Percentiles rank a stretch among this genome's conserved stretches.
Conservation (phyloP, 2,888 invertebrate genomes). For the Agrochola macilenta region DNA sequence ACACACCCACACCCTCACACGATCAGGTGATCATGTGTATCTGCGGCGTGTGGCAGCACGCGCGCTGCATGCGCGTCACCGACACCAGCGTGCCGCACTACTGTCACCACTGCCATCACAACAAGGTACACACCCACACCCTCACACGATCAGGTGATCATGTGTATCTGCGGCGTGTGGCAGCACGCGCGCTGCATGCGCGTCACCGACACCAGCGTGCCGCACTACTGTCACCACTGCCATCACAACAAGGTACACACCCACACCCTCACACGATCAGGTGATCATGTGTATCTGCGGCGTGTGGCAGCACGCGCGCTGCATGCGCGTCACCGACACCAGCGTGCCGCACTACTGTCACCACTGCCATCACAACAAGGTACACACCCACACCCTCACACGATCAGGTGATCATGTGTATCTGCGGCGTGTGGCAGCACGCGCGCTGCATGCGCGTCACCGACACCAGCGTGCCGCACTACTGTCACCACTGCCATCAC, state of each 20-base stretch:
- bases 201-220: slow-evolving; percentile 86
- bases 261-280: no score
- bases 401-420: background rate
- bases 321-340: slow-evolving; percentile 87
- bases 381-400: slow-evolving; percentile 69
- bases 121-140: slow-evolving; percentile 70
- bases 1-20: background rate
- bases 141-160: no score
- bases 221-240: slow-evolving; percentile 65
- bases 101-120: slow-evolving; percentile 90
- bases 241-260: no score
- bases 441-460: slow-evolving; percentile 93
- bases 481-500: no score
- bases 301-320: slow-evolving; percentile 93
- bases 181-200: slow-evolving; percentile 96
- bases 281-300: no score
- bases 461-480: slow-evolving; percentile 86
- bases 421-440: slow-evolving; percentile 94
- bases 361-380: slow-evolving; percentile 90
- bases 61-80: slow-evolving; percentile 92
- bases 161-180: slow-evolving; percentile 19
- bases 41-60: slow-evolving; percentile 87
- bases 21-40: no score
- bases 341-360: slow-evolving; percentile 84
- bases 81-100: slow-evolving; percentile 86